Evolutionary conservation across 2,888 invertebrate species (phyloP), one percentile per base, ranked within the genome.

Genomic region (Apotomis turbidana): DNA sequence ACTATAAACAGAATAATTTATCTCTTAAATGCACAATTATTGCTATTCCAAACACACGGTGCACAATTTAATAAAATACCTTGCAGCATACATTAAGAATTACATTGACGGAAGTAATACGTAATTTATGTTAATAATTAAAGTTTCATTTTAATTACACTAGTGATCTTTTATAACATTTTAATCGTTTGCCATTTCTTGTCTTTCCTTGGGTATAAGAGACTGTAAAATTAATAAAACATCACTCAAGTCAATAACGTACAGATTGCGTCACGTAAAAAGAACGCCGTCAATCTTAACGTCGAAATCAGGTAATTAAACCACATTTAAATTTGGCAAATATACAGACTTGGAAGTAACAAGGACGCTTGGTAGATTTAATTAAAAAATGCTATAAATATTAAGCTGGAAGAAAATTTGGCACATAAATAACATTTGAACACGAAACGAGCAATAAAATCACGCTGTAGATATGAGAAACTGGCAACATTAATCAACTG

Each of bases 21-120:
- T 74, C 74, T 71, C 80, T 82, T 88, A 88, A 87, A 87, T 87
- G 87, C 87, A 85, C 82, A 80, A 79, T 80, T 77, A 79, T 74
- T 73, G 76, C 78, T 81, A 85, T 76, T 62, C 44, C 75, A 78
- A 79, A 75, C 78, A 80, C 86, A 86, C 85, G 77, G 66, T 73
- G 83, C 86, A 85, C 83, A 83, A 80, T 80, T 75, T 74, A 62
- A 74, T 75, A 44, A 63, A 69, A 60, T 60, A 60, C 46, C 54
- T 54, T 54, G 57, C 52, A 38, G 51, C 12, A 64, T 64, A 64
- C 15, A 41, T 44, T 63, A 27, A 36, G 57, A 62, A 57, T 36
- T 9, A 66, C 46, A n/a, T 66, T 36, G 46, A 66, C 6, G 6
- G 27, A 38, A 13, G 12, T 15, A 57, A 10, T 60, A 46, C 10